These are phyloP conservation scores for Drosophila lacicola DNA, from an alignment of 2,888 invertebrate species.

Conservation along the genomic window DNA sequence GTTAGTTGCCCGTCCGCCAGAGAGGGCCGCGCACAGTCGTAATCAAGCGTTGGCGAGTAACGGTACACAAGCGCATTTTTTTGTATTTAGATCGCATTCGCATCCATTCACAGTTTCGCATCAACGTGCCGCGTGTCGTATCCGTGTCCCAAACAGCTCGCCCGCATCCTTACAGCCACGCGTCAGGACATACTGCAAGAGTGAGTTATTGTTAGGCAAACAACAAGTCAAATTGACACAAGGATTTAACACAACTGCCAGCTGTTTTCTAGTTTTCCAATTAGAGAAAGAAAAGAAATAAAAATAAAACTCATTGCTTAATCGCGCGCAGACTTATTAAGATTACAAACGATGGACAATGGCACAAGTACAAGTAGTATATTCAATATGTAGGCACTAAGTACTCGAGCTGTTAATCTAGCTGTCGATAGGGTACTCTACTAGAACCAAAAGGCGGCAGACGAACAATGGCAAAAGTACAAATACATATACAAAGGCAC, in stretches of 20 bases:
- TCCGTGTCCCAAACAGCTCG: neutral
- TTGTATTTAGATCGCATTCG: conserved; percentile 14
- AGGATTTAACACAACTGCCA: conserved; percentile 19
- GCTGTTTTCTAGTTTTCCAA: conserved; percentile 9
- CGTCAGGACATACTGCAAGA: conserved; percentile 16
- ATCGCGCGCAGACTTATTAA: conserved; percentile 61
- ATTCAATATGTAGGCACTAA: conserved; percentile 5
- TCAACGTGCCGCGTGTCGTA: conserved; percentile 21
- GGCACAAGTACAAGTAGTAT: neutral
- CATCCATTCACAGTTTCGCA: neutral
- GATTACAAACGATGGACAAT: conserved; percentile 51
- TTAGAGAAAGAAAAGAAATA: neutral
- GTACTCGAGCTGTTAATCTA: conserved; percentile 42
- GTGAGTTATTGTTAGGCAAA: conserved; percentile 38
- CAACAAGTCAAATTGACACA: conserved; percentile 19
- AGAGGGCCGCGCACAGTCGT: conserved; percentile 64
- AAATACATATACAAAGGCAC: conserved; percentile 7
- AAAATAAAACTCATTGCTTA: conserved; percentile 36
- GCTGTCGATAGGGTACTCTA: conserved; percentile 22
- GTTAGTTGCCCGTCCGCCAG: conserved; percentile 40
- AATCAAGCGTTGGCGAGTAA: conserved; percentile 68
- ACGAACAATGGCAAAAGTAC: conserved; percentile 30
- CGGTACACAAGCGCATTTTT: conserved; percentile 60
- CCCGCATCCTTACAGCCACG: conserved; percentile 9
- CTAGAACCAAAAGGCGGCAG: neutral